These are phyloP conservation scores for Pachycephus smyrnensis DNA, from an alignment of 2,888 invertebrate species.

Conservation along the genomic window DNA sequence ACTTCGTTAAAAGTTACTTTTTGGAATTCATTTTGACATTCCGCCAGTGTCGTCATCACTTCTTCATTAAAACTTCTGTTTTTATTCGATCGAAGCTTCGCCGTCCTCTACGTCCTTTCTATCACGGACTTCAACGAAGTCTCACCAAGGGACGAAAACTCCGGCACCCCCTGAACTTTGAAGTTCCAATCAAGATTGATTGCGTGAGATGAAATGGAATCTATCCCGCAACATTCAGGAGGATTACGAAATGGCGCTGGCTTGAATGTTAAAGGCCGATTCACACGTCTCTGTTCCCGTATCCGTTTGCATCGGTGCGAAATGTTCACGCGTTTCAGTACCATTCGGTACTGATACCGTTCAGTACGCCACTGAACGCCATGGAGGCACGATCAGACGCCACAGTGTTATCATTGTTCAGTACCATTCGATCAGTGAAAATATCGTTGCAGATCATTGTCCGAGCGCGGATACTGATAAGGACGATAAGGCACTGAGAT, in stretches of 20 bases:
- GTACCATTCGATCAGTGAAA: too few species aligned
- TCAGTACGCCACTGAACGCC: too few species aligned
- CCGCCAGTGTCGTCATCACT: conserved; percentile 1
- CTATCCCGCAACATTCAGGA: conserved; percentile 39
- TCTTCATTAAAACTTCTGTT: conserved; percentile 3
- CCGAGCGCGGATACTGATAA: too few species aligned
- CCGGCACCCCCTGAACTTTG: conserved; percentile 41
- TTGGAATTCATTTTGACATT: not conserved
- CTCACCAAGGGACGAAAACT: conserved; percentile 3
- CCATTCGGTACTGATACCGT: too few species aligned
- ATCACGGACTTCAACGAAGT: conserved; percentile 8
- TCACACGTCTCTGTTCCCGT: too few species aligned
- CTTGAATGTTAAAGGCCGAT: conserved; percentile 1
- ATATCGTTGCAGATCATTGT: too few species aligned
- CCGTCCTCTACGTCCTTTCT: not conserved
- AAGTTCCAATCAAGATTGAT: conserved; percentile 60
- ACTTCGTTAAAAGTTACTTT: not conserved
- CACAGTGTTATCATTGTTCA: too few species aligned
- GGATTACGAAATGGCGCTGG: conserved; percentile 31
- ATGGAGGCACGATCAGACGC: too few species aligned
- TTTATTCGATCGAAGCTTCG: conserved; percentile 5
- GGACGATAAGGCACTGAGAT: too few species aligned
- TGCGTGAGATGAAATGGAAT: conserved; percentile 56
- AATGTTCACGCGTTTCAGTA: too few species aligned
- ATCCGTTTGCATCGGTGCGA: too few species aligned